Evolutionary conservation across 2,888 invertebrate genomes (phyloP), one percentile per base, ranked within the genome.

Genomic region (Empis livida): DNA sequence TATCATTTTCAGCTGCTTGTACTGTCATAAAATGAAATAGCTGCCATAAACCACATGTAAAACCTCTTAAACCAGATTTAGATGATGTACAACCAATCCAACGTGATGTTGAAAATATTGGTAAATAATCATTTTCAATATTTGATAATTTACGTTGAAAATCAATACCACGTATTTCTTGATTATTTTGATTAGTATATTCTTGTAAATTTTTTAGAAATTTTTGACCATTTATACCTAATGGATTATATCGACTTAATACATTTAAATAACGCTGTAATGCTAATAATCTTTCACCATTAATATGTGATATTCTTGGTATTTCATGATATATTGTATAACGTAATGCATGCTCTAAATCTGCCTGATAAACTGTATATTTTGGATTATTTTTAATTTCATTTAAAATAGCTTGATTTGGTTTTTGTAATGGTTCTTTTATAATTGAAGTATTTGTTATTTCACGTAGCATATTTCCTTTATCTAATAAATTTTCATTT

Each of bases 31-130:
- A 85, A 62, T 99, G 99, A 63, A 95, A 99, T 56, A 94, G 70
- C 13, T 82, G 85, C 99, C 99, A 99, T 31, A 99, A 72, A 0
- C 93, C 86, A 69, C 97, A 99, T 1, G 94, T 87, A 65, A 89
- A 97, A 11, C 95, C 94, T 44, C 96, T 75, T 57, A 76, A 80
- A 2, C 56, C 55, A 0, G 79, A 68, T 47, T 77, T 73, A 56
- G 92, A 92, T 10, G 93, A 91, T 56, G 74, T 75, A 62, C 97
- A 99, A 3, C 82, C 84, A 32, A 86, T 68, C 79, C 85, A 96
- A n/a, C 71, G 68, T 17, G 61, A 59, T 0, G 71, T 61, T 1
- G 65, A 60, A 49, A 62, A 67, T 9, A 82, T 73, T 14, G 79
- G 75, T n/a, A 71, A 63, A 55, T 76, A 69, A 31, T 70, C 64